Evolutionary conservation across 2,797 vertebrate species (phyloP).

Genomic region (Decapterus maruadsi): DNA sequence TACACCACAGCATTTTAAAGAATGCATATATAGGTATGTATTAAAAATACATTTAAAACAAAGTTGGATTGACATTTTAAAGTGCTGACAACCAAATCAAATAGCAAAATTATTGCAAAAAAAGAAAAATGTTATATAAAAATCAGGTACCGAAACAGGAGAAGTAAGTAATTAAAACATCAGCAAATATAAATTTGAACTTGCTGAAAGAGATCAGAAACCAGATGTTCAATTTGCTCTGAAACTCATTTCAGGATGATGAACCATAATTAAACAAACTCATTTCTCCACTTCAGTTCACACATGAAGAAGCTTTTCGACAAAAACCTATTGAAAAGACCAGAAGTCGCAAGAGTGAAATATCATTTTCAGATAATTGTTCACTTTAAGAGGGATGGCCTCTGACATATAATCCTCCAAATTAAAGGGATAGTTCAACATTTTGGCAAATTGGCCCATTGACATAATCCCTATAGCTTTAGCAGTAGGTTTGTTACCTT

Average conservation of each 20-base stretch:
- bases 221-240: constrained; percentile 44
- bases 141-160: not conserved
- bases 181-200: constrained; percentile 24
- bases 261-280: constrained; percentile 30
- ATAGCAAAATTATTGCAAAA: not conserved
- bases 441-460: no score
- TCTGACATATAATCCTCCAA: not conserved
- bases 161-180: constrained; percentile 27
- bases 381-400: not conserved
- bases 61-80: not conserved
- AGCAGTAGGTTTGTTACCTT: no score
- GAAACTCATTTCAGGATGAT: constrained; percentile 21
- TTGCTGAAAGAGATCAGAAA: constrained; percentile 31
- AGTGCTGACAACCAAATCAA: not conserved
- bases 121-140: not conserved
- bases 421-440: no score
- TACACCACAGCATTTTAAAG: not conserved
- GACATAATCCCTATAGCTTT: no score
- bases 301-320: constrained; percentile 5
- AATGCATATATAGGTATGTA: not conserved
- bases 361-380: not conserved
- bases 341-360: constrained; percentile 3
- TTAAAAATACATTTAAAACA: not conserved
- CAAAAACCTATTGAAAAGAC: not conserved
- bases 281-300: constrained; percentile 19